These are phyloP conservation scores for Smutsia gigantea DNA, from an alignment of 2,797 vertebrate species.

Conservation along the genomic window DNA sequence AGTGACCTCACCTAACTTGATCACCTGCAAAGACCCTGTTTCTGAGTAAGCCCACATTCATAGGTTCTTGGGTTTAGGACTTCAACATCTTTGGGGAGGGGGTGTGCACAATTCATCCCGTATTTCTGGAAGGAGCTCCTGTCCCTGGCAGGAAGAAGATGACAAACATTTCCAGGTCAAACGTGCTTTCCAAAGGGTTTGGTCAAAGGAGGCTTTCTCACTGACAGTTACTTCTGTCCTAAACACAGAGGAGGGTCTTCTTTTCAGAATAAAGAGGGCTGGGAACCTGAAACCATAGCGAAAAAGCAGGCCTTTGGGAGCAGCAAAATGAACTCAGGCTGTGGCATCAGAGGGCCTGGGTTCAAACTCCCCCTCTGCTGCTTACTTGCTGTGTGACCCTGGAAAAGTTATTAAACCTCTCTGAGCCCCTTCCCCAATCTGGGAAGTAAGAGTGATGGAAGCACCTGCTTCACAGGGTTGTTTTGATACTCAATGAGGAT, in stretches of 20 bases:
- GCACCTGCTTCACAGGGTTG: accelerated
- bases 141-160: background rate
- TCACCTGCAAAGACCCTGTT: background rate
- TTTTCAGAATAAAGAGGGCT: background rate
- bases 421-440: background rate
- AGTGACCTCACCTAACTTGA: background rate
- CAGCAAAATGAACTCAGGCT: no score
- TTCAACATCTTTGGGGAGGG: background rate
- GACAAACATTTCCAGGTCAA: background rate
- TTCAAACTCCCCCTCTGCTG: background rate
- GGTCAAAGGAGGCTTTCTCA: background rate
- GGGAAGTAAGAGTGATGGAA: background rate
- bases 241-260: no score
- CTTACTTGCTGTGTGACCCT: background rate
- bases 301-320: background rate
- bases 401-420: background rate
- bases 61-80: background rate
- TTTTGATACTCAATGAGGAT: background rate
- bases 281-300: background rate
- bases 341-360: background rate
- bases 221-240: background rate
- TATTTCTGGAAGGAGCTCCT: background rate
- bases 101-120: no score
- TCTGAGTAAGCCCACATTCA: background rate
- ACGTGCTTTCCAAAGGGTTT: background rate